These are phyloP conservation scores for Saxidomus purpurata DNA, from an alignment of 1,140 invertebrate genomes.

Conservation along the genomic window DNA sequence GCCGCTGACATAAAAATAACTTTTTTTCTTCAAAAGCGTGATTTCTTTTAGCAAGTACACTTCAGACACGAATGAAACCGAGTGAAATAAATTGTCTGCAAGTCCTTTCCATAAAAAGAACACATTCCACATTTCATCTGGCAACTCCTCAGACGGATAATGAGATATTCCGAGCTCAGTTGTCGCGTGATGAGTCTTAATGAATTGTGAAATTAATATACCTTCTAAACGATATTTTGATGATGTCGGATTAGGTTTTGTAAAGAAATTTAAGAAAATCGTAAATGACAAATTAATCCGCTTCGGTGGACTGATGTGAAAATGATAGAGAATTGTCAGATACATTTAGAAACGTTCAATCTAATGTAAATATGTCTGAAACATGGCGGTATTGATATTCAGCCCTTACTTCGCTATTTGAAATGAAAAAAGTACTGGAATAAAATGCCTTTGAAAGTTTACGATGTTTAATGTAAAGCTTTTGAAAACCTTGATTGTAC, in stretches of 20 bases:
- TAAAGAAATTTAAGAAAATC: neutral
- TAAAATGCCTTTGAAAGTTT: too few relatives aligned
- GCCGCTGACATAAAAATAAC: too few relatives aligned
- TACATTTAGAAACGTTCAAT: neutral
- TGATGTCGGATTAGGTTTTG: neutral
- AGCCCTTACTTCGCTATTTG: neutral
- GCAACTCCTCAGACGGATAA: neutral
- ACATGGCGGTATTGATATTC: neutral
- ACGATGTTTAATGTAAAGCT: too few relatives aligned
- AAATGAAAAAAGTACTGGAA: too few relatives aligned
- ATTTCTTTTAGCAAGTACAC: too few relatives aligned
- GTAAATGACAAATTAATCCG: conserved; percentile 25
- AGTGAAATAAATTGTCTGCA: neutral
- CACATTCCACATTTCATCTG: neutral
- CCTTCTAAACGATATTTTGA: conserved; percentile 23
- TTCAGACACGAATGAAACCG: neutral
- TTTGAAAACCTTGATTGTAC: too few relatives aligned
- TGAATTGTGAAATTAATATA: conserved; percentile 37
- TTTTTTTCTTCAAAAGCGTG: too few relatives aligned
- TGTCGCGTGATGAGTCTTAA: neutral
- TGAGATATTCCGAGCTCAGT: neutral
- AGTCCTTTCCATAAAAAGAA: neutral
- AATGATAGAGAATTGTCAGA: conserved; percentile 1
- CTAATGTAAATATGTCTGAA: conserved; percentile 27
- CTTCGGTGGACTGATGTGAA: conserved; percentile 21